Evolutionary conservation across 1,140 invertebrate genomes (phyloP).

Genomic region (Asobara japonica): DNA sequence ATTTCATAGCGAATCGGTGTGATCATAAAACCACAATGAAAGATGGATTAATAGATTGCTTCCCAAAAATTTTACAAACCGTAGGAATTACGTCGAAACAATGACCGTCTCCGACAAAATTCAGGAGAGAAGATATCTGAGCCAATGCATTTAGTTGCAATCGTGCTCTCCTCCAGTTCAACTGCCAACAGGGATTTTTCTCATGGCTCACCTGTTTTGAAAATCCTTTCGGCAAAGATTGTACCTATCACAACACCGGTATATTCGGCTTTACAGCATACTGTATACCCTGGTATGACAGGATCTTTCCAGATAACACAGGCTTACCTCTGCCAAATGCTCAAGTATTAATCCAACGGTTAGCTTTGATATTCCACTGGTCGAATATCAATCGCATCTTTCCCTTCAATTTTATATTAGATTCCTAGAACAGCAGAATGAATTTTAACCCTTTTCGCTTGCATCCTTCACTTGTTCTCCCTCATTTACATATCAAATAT

Average conservation of each 20-base stretch:
- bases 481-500: not conserved
- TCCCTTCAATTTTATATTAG: not conserved
- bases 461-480: not conserved
- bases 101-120: slow-evolving; percentile 46
- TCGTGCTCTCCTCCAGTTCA: slow-evolving; percentile 38
- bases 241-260: not conserved
- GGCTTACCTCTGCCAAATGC: not conserved
- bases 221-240: slow-evolving; percentile 15
- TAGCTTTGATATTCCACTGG: not conserved
- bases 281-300: not conserved
- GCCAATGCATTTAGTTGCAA: slow-evolving; percentile 52
- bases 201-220: slow-evolving; percentile 34
- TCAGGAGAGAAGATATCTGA: slow-evolving; percentile 43
- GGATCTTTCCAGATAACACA: not conserved
- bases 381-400: not conserved
- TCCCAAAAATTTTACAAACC: no score
- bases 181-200: not conserved
- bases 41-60: no score
- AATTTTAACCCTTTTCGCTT: not conserved
- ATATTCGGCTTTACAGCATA: not conserved
- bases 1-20: not conserved
- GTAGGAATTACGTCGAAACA: slow-evolving; percentile 27
- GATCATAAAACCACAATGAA: no score
- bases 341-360: not conserved
- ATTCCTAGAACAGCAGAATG: not conserved